Evolutionary conservation across 2,113 vertebrate species (phyloP).

Genomic region (Channa argus): DNA sequence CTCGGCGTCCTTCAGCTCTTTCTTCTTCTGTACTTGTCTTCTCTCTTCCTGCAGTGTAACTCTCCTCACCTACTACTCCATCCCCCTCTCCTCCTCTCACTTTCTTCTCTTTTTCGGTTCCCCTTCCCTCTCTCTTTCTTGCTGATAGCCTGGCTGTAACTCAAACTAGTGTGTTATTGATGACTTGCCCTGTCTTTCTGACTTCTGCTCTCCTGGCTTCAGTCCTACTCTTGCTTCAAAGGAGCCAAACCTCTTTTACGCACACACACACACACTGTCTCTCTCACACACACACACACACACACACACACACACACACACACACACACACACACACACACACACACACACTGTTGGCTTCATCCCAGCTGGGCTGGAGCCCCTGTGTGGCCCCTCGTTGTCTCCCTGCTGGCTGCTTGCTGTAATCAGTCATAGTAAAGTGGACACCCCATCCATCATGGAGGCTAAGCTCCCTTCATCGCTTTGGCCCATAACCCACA

Average conservation of each 20-base stretch:
- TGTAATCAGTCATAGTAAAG: slow-evolving; percentile 74
- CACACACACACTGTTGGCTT: slow-evolving; percentile 35
- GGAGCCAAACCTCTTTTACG: slow-evolving; percentile 8
- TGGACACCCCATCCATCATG: slow-evolving; percentile 70
- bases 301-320: slow-evolving; percentile 1
- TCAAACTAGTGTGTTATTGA: slow-evolving; percentile 72
- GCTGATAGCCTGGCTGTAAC: slow-evolving; percentile 16
- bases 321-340: slow-evolving; percentile 11
- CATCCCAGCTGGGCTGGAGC: slow-evolving; percentile 44
- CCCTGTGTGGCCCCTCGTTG: slow-evolving; percentile 37
- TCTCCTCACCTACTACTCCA: not conserved
- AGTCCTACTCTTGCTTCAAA: slow-evolving; percentile 32
- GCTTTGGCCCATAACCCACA: slow-evolving; percentile 53
- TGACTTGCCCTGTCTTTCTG: slow-evolving; percentile 62
- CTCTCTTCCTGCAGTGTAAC: not conserved
- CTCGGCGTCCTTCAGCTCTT: slow-evolving; percentile 3
- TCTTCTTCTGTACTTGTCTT: not conserved
- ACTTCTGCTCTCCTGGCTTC: slow-evolving; percentile 56
- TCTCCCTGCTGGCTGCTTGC: slow-evolving; percentile 59
- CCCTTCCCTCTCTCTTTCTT: not conserved
- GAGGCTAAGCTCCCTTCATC: slow-evolving; percentile 69
- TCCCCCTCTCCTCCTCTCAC: not conserved
- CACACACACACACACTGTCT: too few species aligned
- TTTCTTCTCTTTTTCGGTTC: not conserved
- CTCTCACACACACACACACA: slow-evolving; percentile 15